phyloP scores from a whole-genome alignment of 1,140 invertebrate species.

The Drosophila neocordata region DNA sequence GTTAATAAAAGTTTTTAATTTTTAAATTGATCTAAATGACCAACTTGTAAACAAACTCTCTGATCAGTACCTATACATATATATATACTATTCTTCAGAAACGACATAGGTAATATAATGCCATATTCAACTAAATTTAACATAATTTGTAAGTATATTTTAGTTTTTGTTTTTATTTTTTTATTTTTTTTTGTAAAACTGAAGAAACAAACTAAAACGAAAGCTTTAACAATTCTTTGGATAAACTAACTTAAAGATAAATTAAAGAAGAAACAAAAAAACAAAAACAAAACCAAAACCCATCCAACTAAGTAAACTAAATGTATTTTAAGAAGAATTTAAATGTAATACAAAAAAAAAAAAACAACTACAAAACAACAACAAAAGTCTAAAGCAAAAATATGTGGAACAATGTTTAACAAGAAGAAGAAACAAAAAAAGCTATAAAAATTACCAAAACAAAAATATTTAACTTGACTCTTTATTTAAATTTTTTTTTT shows the following conservation, averaged over 20 bases:
- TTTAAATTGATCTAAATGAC: not conserved
- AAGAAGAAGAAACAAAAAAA: conserved; percentile 9
- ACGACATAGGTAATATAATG: too few relatives aligned
- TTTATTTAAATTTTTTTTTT: not conserved
- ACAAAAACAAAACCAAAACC: conserved; percentile 38
- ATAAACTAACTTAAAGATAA: not conserved
- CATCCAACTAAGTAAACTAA: conserved; percentile 62
- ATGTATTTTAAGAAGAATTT: conserved; percentile 59
- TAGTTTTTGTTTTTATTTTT: not conserved
- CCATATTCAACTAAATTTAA: not conserved
- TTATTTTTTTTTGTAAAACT: not conserved
- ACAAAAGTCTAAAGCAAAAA: conserved; percentile 53
- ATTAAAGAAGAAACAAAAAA: conserved; percentile 14
- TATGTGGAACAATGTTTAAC: conserved; percentile 55
- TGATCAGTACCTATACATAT: not conserved
- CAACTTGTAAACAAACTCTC: not conserved
- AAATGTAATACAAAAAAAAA: conserved; percentile 24
- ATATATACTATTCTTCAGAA: not conserved
- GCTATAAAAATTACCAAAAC: conserved; percentile 16
- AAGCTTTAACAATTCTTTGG: conserved; percentile 68
- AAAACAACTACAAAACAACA: conserved; percentile 10
- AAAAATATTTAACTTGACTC: conserved; percentile 5
- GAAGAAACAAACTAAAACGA: conserved; percentile 53
- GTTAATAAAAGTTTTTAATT: not conserved
- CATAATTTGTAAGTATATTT: not conserved